Evolutionary conservation across 2,888 invertebrate species (phyloP), one percentile per base, ranked within the genome.

Genomic region (Drosophila hamatofila): DNA sequence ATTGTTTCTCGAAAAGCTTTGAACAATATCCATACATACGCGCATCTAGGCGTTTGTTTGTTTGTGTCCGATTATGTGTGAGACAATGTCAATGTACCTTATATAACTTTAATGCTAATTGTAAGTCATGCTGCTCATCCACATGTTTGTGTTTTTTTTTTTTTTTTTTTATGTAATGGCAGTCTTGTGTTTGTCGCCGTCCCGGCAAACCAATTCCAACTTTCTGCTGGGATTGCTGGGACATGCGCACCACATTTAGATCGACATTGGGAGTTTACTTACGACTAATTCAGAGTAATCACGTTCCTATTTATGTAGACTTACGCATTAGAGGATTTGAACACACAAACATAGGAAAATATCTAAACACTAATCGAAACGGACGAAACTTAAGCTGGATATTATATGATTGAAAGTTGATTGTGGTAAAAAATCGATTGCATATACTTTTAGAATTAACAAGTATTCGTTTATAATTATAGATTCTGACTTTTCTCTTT

Each of bases 41-140:
- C 54, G 57, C 39, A 30, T 56, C 49, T 23, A 6, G 51, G 59
- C 66, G 72, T 18, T 54, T 57, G 64, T n/a, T n/a, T 44, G 71
- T 66, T 87, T 78, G 64, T 78, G 62, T 78, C 75, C 70, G 69
- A 69, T 81, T 66, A 81, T 73, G 60, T 79, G 82, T 75, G 64
- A 80, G 72, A 69, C 83, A 79, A 68, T 81, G 81, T 88, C 75
- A 88, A 88, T 90, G 81, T 78, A 72, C 74, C 88, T 86, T 90
- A 88, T 76, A 64, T 79, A 71, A 67, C 61, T 80, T 84, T 83
- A 83, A 84, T 84, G 79, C 88, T 83, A 83, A 86, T 83, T 83
- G 86, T 89, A 88, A 90, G 90, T 86, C 90, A 88, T 88, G 89
- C 86, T 86, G 86, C 86, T 81, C 86, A 86, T 90, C 88, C 80